Conservation (phyloP, 2,113 vertebrate species). For the Micromys minutus region DNA sequence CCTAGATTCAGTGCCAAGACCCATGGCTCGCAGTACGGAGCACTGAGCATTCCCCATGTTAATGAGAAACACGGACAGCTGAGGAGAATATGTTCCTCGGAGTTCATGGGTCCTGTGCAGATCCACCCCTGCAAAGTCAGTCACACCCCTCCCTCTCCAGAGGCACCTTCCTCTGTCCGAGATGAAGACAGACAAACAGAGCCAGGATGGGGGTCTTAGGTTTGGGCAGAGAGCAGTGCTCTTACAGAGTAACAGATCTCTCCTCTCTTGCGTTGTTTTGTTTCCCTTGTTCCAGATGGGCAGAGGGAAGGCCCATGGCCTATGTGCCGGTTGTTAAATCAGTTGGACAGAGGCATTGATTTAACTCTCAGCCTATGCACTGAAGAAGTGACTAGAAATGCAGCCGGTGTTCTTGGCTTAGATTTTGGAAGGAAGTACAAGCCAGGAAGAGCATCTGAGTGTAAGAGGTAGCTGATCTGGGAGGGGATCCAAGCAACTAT, state of each 20-base stretch:
- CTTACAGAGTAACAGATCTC: neutral
- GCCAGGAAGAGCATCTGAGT: neutral
- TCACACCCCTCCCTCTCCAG: too few species aligned
- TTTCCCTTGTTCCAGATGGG: neutral
- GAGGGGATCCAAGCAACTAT: neutral
- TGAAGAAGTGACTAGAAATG: neutral
- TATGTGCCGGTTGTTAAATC: neutral
- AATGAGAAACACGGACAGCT: neutral
- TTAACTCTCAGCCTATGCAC: neutral
- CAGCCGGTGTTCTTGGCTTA: neutral
- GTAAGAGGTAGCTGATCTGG: neutral
- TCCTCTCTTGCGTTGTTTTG: neutral
- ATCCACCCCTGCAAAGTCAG: neutral
- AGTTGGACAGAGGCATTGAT: neutral
- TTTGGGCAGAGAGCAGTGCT: neutral
- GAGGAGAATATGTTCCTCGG: neutral
- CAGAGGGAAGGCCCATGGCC: neutral
- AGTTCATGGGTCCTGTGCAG: neutral
- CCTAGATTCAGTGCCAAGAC: neutral
- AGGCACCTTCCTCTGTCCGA: neutral
- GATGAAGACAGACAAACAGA: neutral
- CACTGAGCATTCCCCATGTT: neutral
- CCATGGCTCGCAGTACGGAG: neutral
- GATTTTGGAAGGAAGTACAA: neutral
- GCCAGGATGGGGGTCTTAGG: neutral